Percentiles rank a stretch among this genome's conserved stretches.
phyloP scores from a whole-genome alignment of 2,797 vertebrate genomes.

The Sebastiscus tertius region DNA sequence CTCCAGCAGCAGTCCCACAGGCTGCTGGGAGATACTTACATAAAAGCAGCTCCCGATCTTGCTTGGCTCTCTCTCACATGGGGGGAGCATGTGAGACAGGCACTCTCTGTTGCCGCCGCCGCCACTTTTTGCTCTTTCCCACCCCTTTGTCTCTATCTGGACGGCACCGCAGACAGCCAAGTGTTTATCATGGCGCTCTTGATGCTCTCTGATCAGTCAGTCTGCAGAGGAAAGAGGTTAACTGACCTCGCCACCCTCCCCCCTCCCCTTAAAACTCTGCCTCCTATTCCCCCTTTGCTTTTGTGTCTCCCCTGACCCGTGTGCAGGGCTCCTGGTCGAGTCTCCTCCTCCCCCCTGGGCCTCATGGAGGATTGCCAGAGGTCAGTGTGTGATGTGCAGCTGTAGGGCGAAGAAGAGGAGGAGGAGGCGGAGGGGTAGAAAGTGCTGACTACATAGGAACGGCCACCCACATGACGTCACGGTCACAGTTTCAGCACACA shows the following conservation, averaged over 20 bases:
- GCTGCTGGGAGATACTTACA: constrained; percentile 76
- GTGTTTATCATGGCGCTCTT: constrained; percentile 1
- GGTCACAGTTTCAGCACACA: constrained; percentile 64
- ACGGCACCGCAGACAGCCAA: background rate
- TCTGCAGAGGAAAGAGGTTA: constrained; percentile 18
- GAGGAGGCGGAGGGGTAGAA: constrained; percentile 38
- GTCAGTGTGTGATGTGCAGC: constrained; percentile 73
- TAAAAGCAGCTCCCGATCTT: constrained; percentile 71
- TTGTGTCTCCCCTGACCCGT: constrained; percentile 35
- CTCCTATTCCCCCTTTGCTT: background rate
- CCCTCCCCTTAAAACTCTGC: constrained; percentile 4
- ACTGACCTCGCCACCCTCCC: constrained; percentile 10
- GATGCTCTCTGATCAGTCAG: constrained; percentile 23
- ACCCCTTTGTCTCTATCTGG: constrained; percentile 43
- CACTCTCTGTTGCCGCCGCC: constrained; percentile 35
- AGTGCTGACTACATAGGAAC: constrained; percentile 71
- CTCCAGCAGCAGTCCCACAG: constrained; percentile 48
- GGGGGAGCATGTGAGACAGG: constrained; percentile 71
- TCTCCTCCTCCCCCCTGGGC: constrained; percentile 9
- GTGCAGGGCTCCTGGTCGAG: constrained; percentile 15
- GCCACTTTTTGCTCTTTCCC: constrained; percentile 44
- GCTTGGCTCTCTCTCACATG: constrained; percentile 68
- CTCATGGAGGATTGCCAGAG: constrained; percentile 62
- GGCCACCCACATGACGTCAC: constrained; percentile 73
- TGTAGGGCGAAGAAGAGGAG: constrained; percentile 48